Evolutionary conservation across 2,113 vertebrate genomes (phyloP), one percentile per base, ranked within the genome.

Genomic region (Mustela nigripes): DNA sequence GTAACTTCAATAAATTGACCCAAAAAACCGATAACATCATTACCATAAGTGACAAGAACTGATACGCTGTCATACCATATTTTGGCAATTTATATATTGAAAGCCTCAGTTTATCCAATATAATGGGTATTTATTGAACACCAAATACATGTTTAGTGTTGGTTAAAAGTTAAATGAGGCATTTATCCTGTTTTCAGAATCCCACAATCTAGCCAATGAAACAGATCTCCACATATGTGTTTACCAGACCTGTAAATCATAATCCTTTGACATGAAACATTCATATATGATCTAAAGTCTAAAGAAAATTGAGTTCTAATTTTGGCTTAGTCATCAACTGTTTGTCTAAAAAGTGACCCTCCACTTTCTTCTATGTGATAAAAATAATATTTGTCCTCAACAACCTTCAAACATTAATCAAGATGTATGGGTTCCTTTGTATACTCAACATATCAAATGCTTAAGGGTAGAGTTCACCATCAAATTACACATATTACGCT

Each of bases 41-140:
- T 94, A 11, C 9, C 6, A 4, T 73, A 87, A 58, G 26, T 93
- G 19, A 15, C 14, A 92, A 95, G 9, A 92, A 58, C 76, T 91
- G 50, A 7, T 89, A 63, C 69, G 7, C 36, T 83, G 42, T 93
- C 4, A 82, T 91, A 82, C 2, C 7, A 63, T 50, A 18, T 62
- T 50, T 50, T 65, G 22, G 33, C 18, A 73, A 97, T 36, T 80
- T 50, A 78, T 78, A 31, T 53, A n/a, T 73, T 84, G 26, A 81
- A 92, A 82, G 4, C 28, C 16, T 97, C 45, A 48, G 33, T 48
- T 87, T 90, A 74, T 81, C 95, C 33, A 96, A 84, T 80, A 73
- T 97, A 81, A 80, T 83, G 36, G 92, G 42, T 86, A 85, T 67
- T 89, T 85, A 76, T 56, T 79, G 42, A 91, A 71, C 48, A 45